phyloP scores from a whole-genome alignment of 2,797 vertebrate species.

The Lacerta agilis region DNA sequence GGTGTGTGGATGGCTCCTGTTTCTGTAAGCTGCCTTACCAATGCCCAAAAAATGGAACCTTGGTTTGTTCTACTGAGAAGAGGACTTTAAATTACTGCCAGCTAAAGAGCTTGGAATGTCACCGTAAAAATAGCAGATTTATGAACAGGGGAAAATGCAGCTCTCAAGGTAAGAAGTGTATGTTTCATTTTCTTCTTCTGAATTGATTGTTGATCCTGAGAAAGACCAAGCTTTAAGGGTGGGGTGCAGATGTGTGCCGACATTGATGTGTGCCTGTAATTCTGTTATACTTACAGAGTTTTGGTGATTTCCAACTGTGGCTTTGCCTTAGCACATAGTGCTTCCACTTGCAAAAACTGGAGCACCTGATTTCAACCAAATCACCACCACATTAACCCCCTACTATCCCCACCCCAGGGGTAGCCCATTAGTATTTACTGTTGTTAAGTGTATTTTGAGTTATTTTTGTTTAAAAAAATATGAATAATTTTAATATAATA shows the following conservation, averaged over 20 bases:
- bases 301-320: too few species aligned
- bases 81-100: constrained; percentile 86
- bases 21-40: constrained; percentile 89
- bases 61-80: constrained; percentile 74
- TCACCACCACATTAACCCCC: too few species aligned
- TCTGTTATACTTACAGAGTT: not conserved
- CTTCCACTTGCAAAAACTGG: too few species aligned
- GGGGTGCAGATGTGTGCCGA: not conserved
- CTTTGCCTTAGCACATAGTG: too few species aligned
- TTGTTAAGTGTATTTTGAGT: too few species aligned
- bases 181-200: not conserved
- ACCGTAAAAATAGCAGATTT: constrained; percentile 65
- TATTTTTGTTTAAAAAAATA: too few species aligned
- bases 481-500: too few species aligned
- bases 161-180: constrained; percentile 62
- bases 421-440: too few species aligned
- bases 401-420: too few species aligned
- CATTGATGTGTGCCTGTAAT: constrained; percentile 12
- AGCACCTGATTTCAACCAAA: too few species aligned
- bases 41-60: constrained; percentile 76
- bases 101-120: constrained; percentile 86
- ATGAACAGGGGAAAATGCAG: constrained; percentile 68
- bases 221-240: not conserved
- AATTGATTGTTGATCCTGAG: not conserved
- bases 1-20: constrained; percentile 80